These are phyloP conservation scores for Eutolmus rufibarbis DNA, from an alignment of 2,888 invertebrate genomes.

Conservation along the genomic window DNA sequence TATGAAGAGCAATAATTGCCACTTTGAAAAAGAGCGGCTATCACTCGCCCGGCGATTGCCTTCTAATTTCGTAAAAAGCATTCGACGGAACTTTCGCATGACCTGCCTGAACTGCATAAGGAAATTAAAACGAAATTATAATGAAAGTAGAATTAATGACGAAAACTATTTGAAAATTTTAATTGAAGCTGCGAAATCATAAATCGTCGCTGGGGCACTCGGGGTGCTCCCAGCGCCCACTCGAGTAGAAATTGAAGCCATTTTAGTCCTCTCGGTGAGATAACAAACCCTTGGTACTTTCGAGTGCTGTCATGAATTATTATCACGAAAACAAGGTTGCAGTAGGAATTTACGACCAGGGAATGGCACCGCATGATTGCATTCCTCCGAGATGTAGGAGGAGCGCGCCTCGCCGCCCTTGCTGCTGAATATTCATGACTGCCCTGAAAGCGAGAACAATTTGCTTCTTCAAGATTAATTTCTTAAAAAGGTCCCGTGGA, in stretches of 20 bases:
- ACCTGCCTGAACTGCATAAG: background rate
- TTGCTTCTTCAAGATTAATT: background rate
- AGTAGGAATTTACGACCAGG: slow-evolving; percentile 21
- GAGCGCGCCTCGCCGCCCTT: background rate
- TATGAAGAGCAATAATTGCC: slow-evolving; percentile 32
- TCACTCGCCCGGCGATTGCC: background rate
- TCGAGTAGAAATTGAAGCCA: background rate
- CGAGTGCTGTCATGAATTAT: slow-evolving; percentile 33
- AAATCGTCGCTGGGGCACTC: slow-evolving; percentile 21
- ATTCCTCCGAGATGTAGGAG: slow-evolving; percentile 14
- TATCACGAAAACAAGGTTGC: slow-evolving; percentile 35
- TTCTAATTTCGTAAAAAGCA: background rate
- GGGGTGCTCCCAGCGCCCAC: background rate
- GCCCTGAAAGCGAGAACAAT: slow-evolving; percentile 6
- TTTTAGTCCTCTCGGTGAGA: slow-evolving; percentile 1
- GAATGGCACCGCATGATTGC: slow-evolving; percentile 35
- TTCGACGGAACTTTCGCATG: background rate
- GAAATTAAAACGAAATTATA: slow-evolving; percentile 38
- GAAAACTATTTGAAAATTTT: slow-evolving; percentile 38
- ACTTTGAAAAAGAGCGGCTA: background rate
- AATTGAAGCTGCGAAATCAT: slow-evolving; percentile 28
- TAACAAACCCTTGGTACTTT: slow-evolving; percentile 27
- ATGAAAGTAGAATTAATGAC: slow-evolving; percentile 37
- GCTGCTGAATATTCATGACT: slow-evolving; percentile 27
- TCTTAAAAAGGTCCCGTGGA: background rate